These are phyloP conservation scores for Pseudobourletiella spinata DNA, from an alignment of 1,140 invertebrate genomes.

Conservation along the genomic window DNA sequence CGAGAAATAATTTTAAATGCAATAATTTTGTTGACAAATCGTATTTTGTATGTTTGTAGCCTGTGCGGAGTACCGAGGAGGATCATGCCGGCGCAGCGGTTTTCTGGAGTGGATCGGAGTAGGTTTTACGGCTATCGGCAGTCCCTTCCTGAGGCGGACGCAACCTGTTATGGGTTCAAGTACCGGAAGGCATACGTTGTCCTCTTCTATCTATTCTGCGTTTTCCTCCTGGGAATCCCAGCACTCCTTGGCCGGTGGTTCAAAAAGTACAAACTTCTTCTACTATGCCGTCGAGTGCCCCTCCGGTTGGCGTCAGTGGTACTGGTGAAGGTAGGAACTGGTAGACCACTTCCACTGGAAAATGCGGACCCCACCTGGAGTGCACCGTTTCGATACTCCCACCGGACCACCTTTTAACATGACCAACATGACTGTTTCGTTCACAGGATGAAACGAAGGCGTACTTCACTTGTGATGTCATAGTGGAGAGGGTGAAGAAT, in stretches of 20 bases:
- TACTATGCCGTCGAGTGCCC: constrained; percentile 33
- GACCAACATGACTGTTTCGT: too few relatives aligned
- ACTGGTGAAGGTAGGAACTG: constrained; percentile 35
- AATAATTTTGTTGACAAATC: background rate
- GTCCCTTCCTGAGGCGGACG: constrained; percentile 9
- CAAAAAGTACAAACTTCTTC: constrained; percentile 36
- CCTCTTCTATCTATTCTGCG: constrained; percentile 32
- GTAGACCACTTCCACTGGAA: too few relatives aligned
- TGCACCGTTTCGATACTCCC: too few relatives aligned
- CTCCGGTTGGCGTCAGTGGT: constrained; percentile 35
- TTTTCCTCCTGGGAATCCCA: constrained; percentile 35
- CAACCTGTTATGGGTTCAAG: constrained; percentile 20
- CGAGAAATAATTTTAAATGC: too few relatives aligned
- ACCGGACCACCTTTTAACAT: too few relatives aligned
- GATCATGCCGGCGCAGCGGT: background rate
- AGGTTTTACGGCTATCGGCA: background rate
- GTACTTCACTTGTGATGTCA: constrained; percentile 34
- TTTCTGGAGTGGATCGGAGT: background rate
- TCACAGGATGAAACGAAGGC: background rate
- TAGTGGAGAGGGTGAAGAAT: constrained; percentile 14
- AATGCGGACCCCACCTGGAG: too few relatives aligned
- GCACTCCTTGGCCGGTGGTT: constrained; percentile 38
- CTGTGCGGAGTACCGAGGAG: background rate
- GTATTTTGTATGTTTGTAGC: background rate
- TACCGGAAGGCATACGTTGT: constrained; percentile 20